Conservation (phyloP, 2,113 vertebrate species). For the Aspiorhynchus laticeps region DNA sequence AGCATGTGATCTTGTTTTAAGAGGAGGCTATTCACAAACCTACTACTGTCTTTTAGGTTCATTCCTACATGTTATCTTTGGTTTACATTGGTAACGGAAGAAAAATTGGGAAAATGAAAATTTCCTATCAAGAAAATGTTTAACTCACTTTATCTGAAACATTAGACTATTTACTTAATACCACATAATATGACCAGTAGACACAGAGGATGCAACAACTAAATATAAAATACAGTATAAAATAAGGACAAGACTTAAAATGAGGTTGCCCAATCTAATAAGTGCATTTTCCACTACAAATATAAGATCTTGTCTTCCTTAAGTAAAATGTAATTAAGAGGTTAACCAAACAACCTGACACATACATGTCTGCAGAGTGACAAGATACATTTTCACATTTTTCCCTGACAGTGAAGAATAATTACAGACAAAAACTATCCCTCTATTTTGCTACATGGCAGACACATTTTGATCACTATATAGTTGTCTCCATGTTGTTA, state of each 20-base stretch:
- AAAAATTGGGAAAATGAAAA: neutral
- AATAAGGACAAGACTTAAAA: neutral
- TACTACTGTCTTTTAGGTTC: neutral
- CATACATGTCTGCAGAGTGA: too few relatives aligned
- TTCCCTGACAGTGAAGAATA: neutral
- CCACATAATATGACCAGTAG: neutral
- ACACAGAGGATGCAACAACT: neutral
- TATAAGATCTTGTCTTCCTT: neutral
- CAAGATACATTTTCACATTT: neutral
- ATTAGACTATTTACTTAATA: neutral
- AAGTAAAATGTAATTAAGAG: too few relatives aligned
- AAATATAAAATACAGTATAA: neutral
- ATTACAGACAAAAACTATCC: neutral
- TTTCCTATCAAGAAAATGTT: neutral
- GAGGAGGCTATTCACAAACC: conserved; percentile 8
- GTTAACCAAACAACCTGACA: too few relatives aligned
- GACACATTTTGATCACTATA: neutral
- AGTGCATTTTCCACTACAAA: neutral
- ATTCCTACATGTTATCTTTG: neutral
- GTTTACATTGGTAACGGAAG: neutral
- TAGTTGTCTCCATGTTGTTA: neutral
- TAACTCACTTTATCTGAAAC: neutral
- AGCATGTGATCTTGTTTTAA: conserved; percentile 43
- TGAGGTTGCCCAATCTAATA: neutral
- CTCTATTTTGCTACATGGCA: neutral